Conservation (phyloP, 2,797 vertebrate genomes). For the Rhinophrynus dorsalis region DNA sequence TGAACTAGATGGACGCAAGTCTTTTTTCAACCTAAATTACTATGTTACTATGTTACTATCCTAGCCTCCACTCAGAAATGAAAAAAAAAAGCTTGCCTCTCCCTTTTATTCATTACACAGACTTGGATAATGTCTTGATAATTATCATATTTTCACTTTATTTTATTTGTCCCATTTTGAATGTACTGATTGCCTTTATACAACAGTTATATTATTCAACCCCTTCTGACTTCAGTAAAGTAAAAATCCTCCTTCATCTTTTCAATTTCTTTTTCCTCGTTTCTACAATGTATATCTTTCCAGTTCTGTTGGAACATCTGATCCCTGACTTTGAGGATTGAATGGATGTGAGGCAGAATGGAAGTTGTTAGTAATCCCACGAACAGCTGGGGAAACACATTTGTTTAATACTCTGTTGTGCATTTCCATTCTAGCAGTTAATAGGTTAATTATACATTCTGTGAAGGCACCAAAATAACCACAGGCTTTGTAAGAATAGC, state of each 20-base stretch:
- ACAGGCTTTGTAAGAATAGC: not conserved
- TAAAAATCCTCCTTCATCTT: too few species aligned
- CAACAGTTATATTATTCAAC: not conserved
- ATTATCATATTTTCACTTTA: not conserved
- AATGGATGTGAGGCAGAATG: conserved; percentile 4
- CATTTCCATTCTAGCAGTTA: not conserved
- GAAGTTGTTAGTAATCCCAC: conserved; percentile 14
- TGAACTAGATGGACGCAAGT: too few species aligned
- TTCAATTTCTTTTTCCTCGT: not conserved
- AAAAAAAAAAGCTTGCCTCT: too few species aligned
- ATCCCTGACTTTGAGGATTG: not conserved
- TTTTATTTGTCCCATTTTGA: not conserved
- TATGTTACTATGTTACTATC: too few species aligned
- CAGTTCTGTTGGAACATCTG: conserved; percentile 24
- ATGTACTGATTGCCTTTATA: not conserved
- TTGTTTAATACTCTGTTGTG: conserved; percentile 4
- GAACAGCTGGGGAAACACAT: conserved; percentile 16
- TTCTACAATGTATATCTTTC: conserved; percentile 11
- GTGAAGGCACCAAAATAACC: not conserved
- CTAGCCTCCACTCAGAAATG: too few species aligned
- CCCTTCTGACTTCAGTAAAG: not conserved
- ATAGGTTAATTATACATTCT: conserved; percentile 17
- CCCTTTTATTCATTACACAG: too few species aligned
- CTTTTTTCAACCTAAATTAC: too few species aligned
- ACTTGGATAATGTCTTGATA: conserved; percentile 1